A percentile compares a stretch with the other conserved stretches of the same genome.
Conservation (phyloP, 1,140 invertebrate species). For the Drosophila sturtevanti region DNA sequence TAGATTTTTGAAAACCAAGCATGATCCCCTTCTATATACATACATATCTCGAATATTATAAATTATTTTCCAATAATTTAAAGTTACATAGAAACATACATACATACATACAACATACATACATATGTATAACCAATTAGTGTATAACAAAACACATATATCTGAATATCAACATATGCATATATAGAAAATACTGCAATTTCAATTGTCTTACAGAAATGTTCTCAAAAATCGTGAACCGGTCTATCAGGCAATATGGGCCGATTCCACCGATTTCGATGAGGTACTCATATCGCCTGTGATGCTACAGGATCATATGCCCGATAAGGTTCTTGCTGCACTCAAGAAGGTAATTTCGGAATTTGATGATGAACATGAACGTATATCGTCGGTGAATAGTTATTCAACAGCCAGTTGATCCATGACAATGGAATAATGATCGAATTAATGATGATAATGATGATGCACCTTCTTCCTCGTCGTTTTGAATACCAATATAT, state of each 20-base stretch:
- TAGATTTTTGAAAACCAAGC: background rate
- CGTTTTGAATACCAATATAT: conserved; percentile 41
- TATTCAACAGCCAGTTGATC: conserved; percentile 75
- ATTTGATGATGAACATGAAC: conserved; percentile 66
- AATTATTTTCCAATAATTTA: too few species aligned
- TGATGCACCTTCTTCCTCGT: conserved; percentile 32
- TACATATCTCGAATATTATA: too few species aligned
- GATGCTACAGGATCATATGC: conserved; percentile 97
- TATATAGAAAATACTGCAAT: background rate
- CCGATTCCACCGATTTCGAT: conserved; percentile 93
- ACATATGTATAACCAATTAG: background rate
- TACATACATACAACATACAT: background rate
- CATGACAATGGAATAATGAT: conserved; percentile 39
- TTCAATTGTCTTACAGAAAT: conserved; percentile 84
- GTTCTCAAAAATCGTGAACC: conserved; percentile 88
- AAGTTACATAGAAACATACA: background rate
- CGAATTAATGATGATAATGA: background rate
- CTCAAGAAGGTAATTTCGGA: conserved; percentile 90
- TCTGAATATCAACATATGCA: too few species aligned
- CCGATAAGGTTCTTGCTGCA: conserved; percentile 93
- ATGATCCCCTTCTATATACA: background rate
- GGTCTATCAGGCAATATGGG: conserved; percentile 95
- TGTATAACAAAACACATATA: background rate
- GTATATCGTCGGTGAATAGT: conserved; percentile 68
- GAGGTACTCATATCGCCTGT: conserved; percentile 96